Evolutionary conservation across 2,888 invertebrate genomes (phyloP), one percentile per base, ranked within the genome.

Genomic region (Invenusta paracnida): DNA sequence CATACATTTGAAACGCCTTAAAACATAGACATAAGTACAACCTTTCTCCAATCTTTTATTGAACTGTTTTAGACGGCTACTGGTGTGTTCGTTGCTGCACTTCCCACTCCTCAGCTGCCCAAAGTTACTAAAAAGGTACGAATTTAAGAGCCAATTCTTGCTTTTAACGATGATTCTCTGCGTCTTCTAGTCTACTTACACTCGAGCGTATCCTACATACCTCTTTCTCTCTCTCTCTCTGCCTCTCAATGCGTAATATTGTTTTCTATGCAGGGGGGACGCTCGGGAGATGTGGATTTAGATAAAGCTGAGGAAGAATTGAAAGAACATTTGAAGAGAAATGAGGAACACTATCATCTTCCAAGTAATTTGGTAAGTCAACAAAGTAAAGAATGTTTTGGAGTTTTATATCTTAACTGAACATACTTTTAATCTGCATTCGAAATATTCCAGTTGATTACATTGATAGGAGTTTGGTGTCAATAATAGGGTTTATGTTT

Each of bases 31-130:
- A 48, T 48, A 48, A 11, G 17, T 48, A 5, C 48, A 11, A 48
- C 48, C 5, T 17, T 48, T 11, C 48, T 11, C 48, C 5, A 17
- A 48, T 17, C 5, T 48, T 17, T 5, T 73, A 73, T 73, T 73
- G 11, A 13, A 1, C 79, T 13, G 81, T 88, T 88, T 48, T 88
- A 91, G 91, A 90, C 90, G 73, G 91, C 89, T 0, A 96, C 96
- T 0, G 97, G 95, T 0, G 93, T 95, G 5, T 95, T 94, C 89
- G 91, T 97, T 0, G 93, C 94, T 0, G 94, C 96, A 0, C 91
- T 97, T 67, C 96, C 96, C 0, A 93, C 94, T 5, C 95, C 95
- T 0, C 93, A 93, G 17, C 92, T 94, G 27, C 95, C 95, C 0
- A 94, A 94, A 90, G 93, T 95, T 85, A 88, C 90, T 27, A 91